Conservation (phyloP, 2,797 vertebrate species). For the Cuniculus paca region DNA sequence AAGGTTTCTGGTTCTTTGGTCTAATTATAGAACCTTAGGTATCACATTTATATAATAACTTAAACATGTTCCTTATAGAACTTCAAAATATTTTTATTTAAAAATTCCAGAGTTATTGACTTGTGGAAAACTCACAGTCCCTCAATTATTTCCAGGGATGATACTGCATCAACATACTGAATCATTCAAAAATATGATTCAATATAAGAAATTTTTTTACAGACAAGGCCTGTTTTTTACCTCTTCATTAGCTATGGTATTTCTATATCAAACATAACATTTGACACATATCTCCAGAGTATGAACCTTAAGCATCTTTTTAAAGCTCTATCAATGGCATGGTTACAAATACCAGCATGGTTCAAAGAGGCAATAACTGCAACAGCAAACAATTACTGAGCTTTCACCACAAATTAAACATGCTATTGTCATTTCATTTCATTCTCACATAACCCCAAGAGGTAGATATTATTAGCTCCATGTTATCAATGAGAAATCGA, state of each 20-base stretch:
- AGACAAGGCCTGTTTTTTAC: conserved; percentile 22
- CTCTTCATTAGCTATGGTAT: not conserved
- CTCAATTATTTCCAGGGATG: conserved; percentile 26
- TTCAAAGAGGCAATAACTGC: not conserved
- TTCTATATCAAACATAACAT: conserved; percentile 13
- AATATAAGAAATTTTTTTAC: not conserved
- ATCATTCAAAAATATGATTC: conserved; percentile 51
- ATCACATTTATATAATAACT: conserved; percentile 1
- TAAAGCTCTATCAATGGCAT: not conserved
- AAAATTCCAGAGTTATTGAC: not conserved
- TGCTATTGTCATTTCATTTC: not conserved
- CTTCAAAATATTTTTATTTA: conserved; percentile 32
- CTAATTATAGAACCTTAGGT: not conserved
- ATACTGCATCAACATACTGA: conserved; percentile 4
- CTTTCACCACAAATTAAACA: not conserved
- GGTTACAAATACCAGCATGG: not conserved
- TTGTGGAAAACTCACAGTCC: conserved; percentile 21
- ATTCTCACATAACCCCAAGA: not conserved
- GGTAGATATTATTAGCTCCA: not conserved
- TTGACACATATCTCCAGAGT: not conserved
- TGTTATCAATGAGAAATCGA: conserved; percentile 16
- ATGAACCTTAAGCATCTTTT: not conserved
- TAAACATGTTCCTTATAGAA: conserved; percentile 41
- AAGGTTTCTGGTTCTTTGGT: conserved; percentile 28
- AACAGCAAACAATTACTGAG: not conserved